A percentile compares a stretch with the other conserved stretches of the same genome.
Conservation (phyloP, 2,113 vertebrate genomes). For the Heptranchias perlo region DNA sequence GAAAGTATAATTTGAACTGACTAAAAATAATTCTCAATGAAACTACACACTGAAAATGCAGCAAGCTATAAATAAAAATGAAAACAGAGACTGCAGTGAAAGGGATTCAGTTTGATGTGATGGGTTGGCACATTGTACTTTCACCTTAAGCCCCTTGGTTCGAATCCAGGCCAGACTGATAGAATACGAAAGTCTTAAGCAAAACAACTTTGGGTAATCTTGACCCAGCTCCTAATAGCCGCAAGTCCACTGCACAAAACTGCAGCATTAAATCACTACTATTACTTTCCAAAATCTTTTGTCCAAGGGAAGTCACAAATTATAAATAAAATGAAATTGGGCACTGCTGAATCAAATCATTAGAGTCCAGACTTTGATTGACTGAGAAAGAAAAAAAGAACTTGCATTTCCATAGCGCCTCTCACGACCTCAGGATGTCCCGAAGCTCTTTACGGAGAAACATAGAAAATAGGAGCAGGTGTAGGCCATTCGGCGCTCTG, state of each 20-base stretch:
- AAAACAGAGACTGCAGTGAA: background rate
- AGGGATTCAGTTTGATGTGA: background rate
- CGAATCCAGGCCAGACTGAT: background rate
- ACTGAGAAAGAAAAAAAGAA: background rate
- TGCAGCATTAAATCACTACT: background rate
- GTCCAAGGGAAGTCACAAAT: background rate
- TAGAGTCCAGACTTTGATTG: background rate
- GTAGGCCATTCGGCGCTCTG: too few relatives aligned
- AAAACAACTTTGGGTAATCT: background rate
- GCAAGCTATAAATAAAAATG: background rate
- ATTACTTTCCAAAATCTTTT: background rate
- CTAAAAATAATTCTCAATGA: background rate
- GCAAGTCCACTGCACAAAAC: background rate
- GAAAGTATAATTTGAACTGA: background rate
- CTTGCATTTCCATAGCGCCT: background rate
- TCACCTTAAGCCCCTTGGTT: background rate
- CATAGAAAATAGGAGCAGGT: too few relatives aligned
- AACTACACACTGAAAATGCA: background rate
- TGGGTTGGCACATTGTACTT: background rate
- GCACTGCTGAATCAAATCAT: background rate
- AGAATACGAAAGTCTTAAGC: background rate
- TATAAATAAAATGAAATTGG: background rate
- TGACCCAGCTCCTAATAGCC: background rate
- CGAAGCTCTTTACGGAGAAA: too few relatives aligned
- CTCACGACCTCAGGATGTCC: too few relatives aligned